phyloP scores from a whole-genome alignment of 92 coral and sea anemone species.

The Phymanthus crucifer region DNA sequence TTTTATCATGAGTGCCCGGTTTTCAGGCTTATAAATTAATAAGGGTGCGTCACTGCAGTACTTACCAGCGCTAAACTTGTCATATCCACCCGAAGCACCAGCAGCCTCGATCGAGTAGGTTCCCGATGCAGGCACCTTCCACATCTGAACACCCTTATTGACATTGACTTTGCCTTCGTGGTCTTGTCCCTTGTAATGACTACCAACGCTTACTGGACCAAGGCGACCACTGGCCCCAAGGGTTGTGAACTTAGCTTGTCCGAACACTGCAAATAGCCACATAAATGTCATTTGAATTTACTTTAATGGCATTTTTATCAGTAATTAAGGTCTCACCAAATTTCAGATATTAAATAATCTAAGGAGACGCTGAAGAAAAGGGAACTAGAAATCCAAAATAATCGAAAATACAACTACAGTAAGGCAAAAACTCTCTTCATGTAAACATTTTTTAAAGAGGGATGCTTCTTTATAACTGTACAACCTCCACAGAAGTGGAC shows the following conservation, averaged over 20 bases:
- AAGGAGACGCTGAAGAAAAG: too few relatives aligned
- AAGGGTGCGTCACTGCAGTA: not conserved
- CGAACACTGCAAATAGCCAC: conserved; percentile 47
- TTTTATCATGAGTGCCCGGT: not conserved
- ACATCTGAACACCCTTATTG: conserved; percentile 78
- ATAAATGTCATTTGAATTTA: not conserved
- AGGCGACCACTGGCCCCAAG: conserved; percentile 78
- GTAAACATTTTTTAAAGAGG: too few relatives aligned
- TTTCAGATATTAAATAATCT: too few relatives aligned
- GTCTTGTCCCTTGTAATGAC: conserved; percentile 70
- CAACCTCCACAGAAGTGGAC: too few relatives aligned
- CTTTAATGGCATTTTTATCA: too few relatives aligned
- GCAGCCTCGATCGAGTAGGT: conserved; percentile 83
- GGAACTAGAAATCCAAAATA: too few relatives aligned
- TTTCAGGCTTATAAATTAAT: not conserved
- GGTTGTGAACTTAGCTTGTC: conserved; percentile 77
- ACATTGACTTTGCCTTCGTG: conserved; percentile 82
- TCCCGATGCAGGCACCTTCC: conserved; percentile 91
- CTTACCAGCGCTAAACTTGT: conserved; percentile 82
- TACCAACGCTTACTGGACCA: conserved; percentile 73
- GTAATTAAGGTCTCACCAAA: too few relatives aligned
- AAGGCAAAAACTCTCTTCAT: too few relatives aligned
- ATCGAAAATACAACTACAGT: too few relatives aligned
- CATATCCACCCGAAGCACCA: conserved; percentile 87
- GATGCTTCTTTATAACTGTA: too few relatives aligned